Base-by-base conservation (phyloP, 2,113 vertebrate genomes). In the Sorex fumeus region DNA sequence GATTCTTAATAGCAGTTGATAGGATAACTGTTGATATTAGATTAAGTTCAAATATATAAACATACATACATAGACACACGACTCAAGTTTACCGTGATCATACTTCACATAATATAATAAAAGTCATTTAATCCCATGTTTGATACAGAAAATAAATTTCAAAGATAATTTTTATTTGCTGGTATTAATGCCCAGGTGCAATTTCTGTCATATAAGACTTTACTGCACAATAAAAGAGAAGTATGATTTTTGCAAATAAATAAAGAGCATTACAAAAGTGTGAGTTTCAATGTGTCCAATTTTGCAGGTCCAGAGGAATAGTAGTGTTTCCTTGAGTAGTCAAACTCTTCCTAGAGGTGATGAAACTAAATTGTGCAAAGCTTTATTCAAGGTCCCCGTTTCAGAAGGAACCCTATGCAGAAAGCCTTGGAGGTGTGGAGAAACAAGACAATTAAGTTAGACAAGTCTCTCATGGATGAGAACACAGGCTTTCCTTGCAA, bases 391-490 rank as follows among this genome's bases (percentile, higher is more conserved):
- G 40, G 50, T 27, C 16, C 3, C 25, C 6, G 8, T 90, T 88
- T 66, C 30, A 62, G 71, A 72, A 28, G 6, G 36, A 50, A 12
- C 64, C 36, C 19, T 27, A 15, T 7, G 19, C 27, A 64, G 76
- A 36, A 66, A 91, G 60, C 93, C 91, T 90, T 4, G 0, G 21
- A 66, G 64, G 3, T 76, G 75, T 86, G 13, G 30, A 74, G 87
- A 85, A 95, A 94, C 78, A 93, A 87, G 78, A 60, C 0, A 11
- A 92, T 92, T 88, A 91, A 96, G 94, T 96, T 81, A 93, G 87
- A 93, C 92, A 93, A 92, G 88, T 91, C n/a, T 16, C 64, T 67
- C 64, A 45, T 0, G 7, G 64, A 93, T 91, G 88, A 84, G 76
- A 96, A 84, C 76, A 91, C 92, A 0, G 83, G 53, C 76, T 96